Conservation (phyloP, 2,888 invertebrate species). For the Lasiommata megera region DNA sequence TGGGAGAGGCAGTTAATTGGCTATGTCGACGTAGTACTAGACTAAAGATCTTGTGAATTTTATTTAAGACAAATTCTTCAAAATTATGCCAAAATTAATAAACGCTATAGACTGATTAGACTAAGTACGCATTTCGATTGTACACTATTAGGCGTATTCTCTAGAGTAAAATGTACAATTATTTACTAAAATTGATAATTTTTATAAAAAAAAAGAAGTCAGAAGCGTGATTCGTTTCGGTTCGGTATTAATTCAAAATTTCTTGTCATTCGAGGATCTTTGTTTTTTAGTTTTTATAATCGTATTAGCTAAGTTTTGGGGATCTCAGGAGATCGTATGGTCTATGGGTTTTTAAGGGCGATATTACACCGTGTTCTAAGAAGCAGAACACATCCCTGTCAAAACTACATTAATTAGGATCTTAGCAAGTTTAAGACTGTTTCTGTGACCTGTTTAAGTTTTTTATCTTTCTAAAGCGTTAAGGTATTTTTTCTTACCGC, state of each 20-base stretch:
- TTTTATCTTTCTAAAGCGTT: slow-evolving; percentile 75
- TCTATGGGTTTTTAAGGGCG: slow-evolving; percentile 55
- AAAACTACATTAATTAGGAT: slow-evolving; percentile 77
- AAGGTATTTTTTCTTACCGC: slow-evolving; percentile 51
- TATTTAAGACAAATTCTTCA: slow-evolving; percentile 54
- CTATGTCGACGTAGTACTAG: slow-evolving; percentile 50
- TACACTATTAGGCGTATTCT: slow-evolving; percentile 80
- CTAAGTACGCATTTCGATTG: slow-evolving; percentile 76
- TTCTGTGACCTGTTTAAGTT: slow-evolving; percentile 82
- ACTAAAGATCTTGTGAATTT: slow-evolving; percentile 53
- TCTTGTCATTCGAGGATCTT: slow-evolving; percentile 69
- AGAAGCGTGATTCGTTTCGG: slow-evolving; percentile 60
- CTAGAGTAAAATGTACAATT: slow-evolving; percentile 74
- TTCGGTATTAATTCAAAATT: slow-evolving; percentile 61
- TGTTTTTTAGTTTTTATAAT: slow-evolving; percentile 47
- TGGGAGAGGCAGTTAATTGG: slow-evolving; percentile 56
- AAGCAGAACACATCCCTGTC: slow-evolving; percentile 80
- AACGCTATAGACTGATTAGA: slow-evolving; percentile 82
- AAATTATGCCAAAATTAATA: slow-evolving; percentile 75
- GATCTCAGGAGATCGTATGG: slow-evolving; percentile 59
- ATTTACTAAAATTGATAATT: slow-evolving; percentile 74
- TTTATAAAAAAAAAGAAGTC: slow-evolving; percentile 58
- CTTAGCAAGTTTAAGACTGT: slow-evolving; percentile 82
- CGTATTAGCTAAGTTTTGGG: slow-evolving; percentile 65
- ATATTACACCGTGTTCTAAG: slow-evolving; percentile 75